Conservation (phyloP, 2,888 invertebrate species). For the Isotomurus palustris region DNA sequence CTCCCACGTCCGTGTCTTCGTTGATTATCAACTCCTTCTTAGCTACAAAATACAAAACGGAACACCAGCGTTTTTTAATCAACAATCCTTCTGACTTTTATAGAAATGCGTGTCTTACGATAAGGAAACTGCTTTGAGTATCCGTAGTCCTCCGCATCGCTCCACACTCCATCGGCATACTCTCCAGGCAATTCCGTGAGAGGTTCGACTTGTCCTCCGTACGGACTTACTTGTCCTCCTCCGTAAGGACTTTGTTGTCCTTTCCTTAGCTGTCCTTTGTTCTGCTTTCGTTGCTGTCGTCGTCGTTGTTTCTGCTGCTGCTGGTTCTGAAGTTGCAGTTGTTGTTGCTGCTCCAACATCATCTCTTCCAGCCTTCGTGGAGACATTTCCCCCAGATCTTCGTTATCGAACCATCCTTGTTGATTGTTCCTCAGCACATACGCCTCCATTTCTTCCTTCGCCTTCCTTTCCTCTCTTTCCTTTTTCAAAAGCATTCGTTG, state of each 20-base stretch:
- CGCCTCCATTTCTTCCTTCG: no score
- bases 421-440: no score
- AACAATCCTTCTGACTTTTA: no score
- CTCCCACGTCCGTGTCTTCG: background rate
- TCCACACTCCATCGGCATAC: constrained; percentile 6
- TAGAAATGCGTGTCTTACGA: no score
- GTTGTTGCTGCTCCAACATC: no score
- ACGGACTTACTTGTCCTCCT: background rate
- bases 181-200: background rate
- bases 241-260: background rate
- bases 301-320: no score
- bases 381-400: no score
- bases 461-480: constrained; percentile 20
- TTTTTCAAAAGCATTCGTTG: constrained; percentile 5
- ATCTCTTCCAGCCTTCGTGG: no score
- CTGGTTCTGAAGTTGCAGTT: no score
- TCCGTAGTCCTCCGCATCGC: constrained; percentile 6
- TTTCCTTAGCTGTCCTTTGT: no score
- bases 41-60: background rate
- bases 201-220: background rate
- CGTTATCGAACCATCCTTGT: no score
- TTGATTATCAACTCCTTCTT: background rate
- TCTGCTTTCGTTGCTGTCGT: no score
- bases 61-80: background rate
- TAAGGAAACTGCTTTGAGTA: constrained; percentile 10